Base-by-base conservation (phyloP, 2,888 invertebrate species). In the Drosophila falleni region DNA sequence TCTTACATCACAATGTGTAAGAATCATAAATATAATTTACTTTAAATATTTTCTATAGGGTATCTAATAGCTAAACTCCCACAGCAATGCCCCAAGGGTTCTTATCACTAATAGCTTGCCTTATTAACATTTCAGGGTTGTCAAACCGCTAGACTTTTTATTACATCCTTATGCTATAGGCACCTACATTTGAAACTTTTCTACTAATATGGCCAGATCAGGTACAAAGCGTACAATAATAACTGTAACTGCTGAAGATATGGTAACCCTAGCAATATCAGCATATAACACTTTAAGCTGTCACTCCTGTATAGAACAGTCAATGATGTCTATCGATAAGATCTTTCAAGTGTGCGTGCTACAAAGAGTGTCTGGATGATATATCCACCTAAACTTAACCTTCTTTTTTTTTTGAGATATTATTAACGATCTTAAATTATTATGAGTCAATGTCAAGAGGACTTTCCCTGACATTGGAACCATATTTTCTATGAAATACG, bases 41-140 rank as follows among this genome's bases (percentile, higher is more conserved):
- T 0, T n/a, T 9, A 26, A 2, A n/a, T 3, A 29, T 46, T 29
- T 1, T n/a, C 13, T 19, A 16, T 9, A 56, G 67, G 33, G 67
- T 66, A 42, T 56, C 11, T 11, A 6, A 19, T 6, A 19, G 10
- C 10, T 15, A 6, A 39, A 3, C 13, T 5, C 1, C 13, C 6
- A 16, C 11, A 29, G 10, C 37, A 1, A 13, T 5, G 10, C 1
- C 10, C 0, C 5, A 11, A 31, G 1, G 6, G 10, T 35, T 37
- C 6, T 37, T 68, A 66, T 53, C 68, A 15, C 0, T 35, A 19
- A 15, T n/a, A 9, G 33, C 2, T 41, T 41, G 66, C 58, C 13
- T 42, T 50, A 39, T 35, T 46, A 46, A 10, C 9, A 16, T 26
- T 53, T 37, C 26, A 54, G 42, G 37, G 23, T 37, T 67, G 29